Percentiles rank a stretch among this genome's conserved stretches.
Evolutionary conservation across 2,888 invertebrate species (phyloP).

Genomic region (Amphipyra tragopoginis): DNA sequence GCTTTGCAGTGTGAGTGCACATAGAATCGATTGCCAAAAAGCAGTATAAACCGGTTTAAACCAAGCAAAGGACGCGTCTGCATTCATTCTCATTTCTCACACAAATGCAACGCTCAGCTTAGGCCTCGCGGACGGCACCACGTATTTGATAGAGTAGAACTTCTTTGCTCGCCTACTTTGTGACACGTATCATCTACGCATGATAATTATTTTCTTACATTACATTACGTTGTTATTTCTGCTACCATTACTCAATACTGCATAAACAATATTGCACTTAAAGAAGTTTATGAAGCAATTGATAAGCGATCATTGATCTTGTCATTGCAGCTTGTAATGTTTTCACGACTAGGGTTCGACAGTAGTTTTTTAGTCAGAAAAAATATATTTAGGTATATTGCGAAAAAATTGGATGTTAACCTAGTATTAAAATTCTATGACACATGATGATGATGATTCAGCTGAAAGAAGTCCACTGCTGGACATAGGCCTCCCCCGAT

Average conservation of each 20-base stretch:
- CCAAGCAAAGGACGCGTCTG: too few relatives aligned
- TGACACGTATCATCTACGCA: slow-evolving; percentile 30
- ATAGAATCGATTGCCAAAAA: too few relatives aligned
- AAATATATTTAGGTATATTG: too few relatives aligned
- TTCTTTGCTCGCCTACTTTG: slow-evolving; percentile 15
- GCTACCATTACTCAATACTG: slow-evolving; percentile 36
- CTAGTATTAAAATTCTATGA: background rate
- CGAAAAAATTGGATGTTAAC: too few relatives aligned
- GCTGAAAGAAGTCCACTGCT: too few relatives aligned
- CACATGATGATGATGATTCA: background rate
- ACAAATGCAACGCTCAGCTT: too few relatives aligned
- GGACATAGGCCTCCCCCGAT: too few relatives aligned
- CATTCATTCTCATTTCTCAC: too few relatives aligned
- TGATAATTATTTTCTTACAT: slow-evolving; percentile 39
- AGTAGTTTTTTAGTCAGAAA: too few relatives aligned
- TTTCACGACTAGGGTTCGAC: background rate
- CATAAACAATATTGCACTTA: slow-evolving; percentile 9
- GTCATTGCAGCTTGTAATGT: background rate
- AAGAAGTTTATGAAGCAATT: slow-evolving; percentile 23
- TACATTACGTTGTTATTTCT: slow-evolving; percentile 20
- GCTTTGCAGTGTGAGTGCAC: too few relatives aligned
- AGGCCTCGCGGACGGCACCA: too few relatives aligned
- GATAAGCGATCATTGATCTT: slow-evolving; percentile 8
- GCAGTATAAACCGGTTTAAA: too few relatives aligned
- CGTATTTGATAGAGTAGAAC: slow-evolving; percentile 6